A percentile compares a stretch with the other conserved stretches of the same genome.
These are phyloP conservation scores for Zaprionus inermis DNA, from an alignment of 1,140 invertebrate species.

Conservation along the genomic window DNA sequence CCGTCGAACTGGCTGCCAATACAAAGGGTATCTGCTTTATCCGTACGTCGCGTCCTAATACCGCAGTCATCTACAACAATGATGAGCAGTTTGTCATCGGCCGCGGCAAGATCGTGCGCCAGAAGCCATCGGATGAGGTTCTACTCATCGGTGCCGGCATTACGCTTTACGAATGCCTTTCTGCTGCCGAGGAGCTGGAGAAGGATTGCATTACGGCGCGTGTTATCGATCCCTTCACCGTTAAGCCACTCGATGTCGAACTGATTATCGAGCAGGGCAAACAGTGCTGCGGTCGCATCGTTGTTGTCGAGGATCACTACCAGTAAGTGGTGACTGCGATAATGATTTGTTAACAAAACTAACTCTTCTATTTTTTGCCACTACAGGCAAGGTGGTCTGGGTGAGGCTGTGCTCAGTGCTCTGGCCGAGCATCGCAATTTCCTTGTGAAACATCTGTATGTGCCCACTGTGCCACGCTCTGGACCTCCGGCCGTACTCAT, in stretches of 20 bases:
- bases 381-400: slow-evolving; percentile 92
- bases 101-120: slow-evolving; percentile 91
- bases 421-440: slow-evolving; percentile 90
- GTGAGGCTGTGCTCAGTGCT: slow-evolving; percentile 95
- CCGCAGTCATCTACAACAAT: slow-evolving; percentile 94
- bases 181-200: slow-evolving; percentile 92
- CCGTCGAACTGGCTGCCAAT: slow-evolving; percentile 98
- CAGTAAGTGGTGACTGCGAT: slow-evolving; percentile 85
- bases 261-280: slow-evolving; percentile 92
- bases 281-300: slow-evolving; percentile 91
- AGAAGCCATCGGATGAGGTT: slow-evolving; percentile 90
- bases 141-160: slow-evolving; percentile 96
- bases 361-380: neutral
- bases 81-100: slow-evolving; percentile 93
- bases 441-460: slow-evolving; percentile 93
- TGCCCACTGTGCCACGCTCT: slow-evolving; percentile 95
- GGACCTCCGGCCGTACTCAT: slow-evolving; percentile 94
- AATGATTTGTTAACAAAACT: neutral
- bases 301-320: slow-evolving; percentile 99
- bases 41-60: slow-evolving; percentile 96
- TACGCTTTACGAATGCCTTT: slow-evolving; percentile 95
- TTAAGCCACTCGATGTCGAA: slow-evolving; percentile 96
- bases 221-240: slow-evolving; percentile 96
- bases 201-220: slow-evolving; percentile 89
- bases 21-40: slow-evolving; percentile 98